Evolutionary conservation across 2,113 vertebrate genomes (phyloP), one percentile per base, ranked within the genome.

Genomic region (Grantiella picta): DNA sequence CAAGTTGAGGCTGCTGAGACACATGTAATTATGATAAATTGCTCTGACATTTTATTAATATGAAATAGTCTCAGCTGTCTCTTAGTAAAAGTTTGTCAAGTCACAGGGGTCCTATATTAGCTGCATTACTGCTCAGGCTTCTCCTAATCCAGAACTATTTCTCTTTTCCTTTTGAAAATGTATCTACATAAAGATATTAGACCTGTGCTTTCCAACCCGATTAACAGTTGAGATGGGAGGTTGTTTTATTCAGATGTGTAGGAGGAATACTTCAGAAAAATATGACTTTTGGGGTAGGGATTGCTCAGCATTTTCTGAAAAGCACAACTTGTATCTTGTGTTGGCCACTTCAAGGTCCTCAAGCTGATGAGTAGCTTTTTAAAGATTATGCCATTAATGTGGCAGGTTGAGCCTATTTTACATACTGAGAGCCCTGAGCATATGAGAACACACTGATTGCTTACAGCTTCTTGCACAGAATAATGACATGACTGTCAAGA

Each of bases 281-380:
- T 31, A 18, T 5, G 24, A 36, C 52, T 90, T 79, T 31, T 18
- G 18, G 25, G 40, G 21, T 36, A 91, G 14, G 6, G 8, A 45
- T 79, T 85, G 82, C 61, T 80, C 59, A 73, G 33, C 35, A 14
- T 92, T 91, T 90, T 88, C 59, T 83, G 47, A 76, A 89, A 87
- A 60, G 25, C 52, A 42, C 29, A 73, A 44, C 11, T 36, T 10
- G 1, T 52, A 22, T 31, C 33, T 72, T 36, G 5, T 53, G 42
- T 31, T 81, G 64, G 33, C 35, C 29, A 19, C 2, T 33, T 22
- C 9, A 36, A 11, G 42, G 33, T 75, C 25, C 25, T 40, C 35
- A 59, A 0, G 0, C 19, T 49, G 29, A 40, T 17, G 18, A 82
- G 28, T 9, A 38, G 28, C 5, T 24, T 73, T 81, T 77, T 33